phyloP scores from a whole-genome alignment of 2,797 vertebrate species.

The Sternotherus odoratus region DNA sequence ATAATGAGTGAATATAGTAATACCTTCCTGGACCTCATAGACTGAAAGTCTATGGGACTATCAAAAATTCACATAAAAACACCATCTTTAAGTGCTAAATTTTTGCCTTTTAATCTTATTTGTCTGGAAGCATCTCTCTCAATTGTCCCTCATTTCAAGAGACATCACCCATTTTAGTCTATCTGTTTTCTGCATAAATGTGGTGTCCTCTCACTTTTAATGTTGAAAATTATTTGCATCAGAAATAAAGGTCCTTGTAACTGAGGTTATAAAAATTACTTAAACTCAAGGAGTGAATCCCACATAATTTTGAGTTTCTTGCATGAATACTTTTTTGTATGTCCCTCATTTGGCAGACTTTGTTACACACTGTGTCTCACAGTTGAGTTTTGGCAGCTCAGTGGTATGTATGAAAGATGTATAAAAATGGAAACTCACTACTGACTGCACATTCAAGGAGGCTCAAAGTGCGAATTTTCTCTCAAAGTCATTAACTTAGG shows the following conservation, averaged over 20 bases:
- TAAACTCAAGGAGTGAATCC: background rate
- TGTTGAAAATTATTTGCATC: background rate
- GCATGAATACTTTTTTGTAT: slow-evolving; percentile 15
- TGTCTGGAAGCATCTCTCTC: background rate
- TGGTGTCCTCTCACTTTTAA: background rate
- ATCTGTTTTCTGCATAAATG: background rate
- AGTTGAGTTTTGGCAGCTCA: slow-evolving; percentile 10
- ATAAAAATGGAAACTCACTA: slow-evolving; percentile 5
- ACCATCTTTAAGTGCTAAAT: background rate
- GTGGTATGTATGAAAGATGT: slow-evolving; percentile 42
- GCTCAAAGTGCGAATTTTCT: slow-evolving; percentile 28
- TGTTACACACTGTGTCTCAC: slow-evolving; percentile 24
- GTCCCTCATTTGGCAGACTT: background rate
- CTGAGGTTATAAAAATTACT: background rate
- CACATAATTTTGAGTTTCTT: background rate
- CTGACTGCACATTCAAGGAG: slow-evolving; percentile 54
- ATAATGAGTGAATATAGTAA: background rate
- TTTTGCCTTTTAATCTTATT: background rate
- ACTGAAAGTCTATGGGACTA: background rate
- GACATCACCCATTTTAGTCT: background rate
- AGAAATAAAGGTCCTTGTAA: background rate
- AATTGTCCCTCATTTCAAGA: background rate
- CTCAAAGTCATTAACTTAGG: background rate
- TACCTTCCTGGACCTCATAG: background rate
- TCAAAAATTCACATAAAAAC: background rate